Conservation (phyloP, 2,888 invertebrate species). For the Drosophila infuscata region DNA sequence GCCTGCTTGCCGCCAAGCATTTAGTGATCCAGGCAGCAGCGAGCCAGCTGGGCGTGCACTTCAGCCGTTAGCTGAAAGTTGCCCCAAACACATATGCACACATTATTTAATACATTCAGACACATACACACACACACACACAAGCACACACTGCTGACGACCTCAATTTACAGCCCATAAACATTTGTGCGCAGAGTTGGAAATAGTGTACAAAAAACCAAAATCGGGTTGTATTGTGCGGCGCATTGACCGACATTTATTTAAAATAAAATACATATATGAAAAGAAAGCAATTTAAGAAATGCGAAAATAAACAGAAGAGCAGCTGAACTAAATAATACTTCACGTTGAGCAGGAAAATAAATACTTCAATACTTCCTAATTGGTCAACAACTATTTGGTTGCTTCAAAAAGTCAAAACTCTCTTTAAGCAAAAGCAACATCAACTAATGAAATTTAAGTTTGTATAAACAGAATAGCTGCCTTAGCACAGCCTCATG, state of each 20-base stretch:
- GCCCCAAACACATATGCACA: constrained; percentile 39
- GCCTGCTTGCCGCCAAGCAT: constrained; percentile 65
- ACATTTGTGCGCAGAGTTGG: constrained; percentile 54
- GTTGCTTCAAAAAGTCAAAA: neutral
- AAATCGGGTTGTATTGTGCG: constrained; percentile 58
- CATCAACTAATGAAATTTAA: neutral
- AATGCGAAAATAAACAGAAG: constrained; percentile 19
- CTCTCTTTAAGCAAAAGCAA: neutral
- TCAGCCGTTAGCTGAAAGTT: constrained; percentile 71
- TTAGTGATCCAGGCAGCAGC: constrained; percentile 49
- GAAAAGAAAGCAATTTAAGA: constrained; percentile 26
- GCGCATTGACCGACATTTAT: constrained; percentile 61
- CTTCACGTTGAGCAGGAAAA: constrained; percentile 2
- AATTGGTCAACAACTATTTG: constrained; percentile 52
- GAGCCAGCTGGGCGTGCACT: constrained; percentile 50
- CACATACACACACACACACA: constrained; percentile 20
- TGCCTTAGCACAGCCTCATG: neutral
- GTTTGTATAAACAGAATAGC: neutral
- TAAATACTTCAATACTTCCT: constrained; percentile 39
- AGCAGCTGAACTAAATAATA: constrained; percentile 33
- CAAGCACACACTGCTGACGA: constrained; percentile 48
- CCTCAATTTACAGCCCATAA: constrained; percentile 70
- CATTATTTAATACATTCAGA: constrained; percentile 21
- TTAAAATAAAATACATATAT: constrained; percentile 13
- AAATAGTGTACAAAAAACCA: constrained; percentile 33